A percentile compares a stretch with the other conserved stretches of the same genome.
These are phyloP conservation scores for Melanerpes formicivorus DNA, from an alignment of 2,113 vertebrate genomes.

Conservation along the genomic window DNA sequence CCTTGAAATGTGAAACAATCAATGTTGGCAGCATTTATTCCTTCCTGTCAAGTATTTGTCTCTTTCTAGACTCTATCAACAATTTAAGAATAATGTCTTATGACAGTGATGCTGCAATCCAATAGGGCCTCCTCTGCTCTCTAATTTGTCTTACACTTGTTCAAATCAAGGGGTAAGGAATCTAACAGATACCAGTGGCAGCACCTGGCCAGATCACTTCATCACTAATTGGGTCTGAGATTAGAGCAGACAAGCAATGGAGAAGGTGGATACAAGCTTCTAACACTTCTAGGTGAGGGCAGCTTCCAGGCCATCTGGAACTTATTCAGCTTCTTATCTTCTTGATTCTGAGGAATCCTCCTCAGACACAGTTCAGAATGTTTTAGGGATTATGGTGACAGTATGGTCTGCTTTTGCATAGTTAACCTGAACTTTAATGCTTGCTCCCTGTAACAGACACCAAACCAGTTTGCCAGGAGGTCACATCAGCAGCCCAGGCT, in stretches of 20 bases:
- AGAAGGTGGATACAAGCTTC: background rate
- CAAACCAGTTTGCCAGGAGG: background rate
- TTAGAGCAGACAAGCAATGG: constrained; percentile 32
- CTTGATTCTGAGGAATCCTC: background rate
- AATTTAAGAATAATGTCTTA: constrained; percentile 55
- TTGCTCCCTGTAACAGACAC: background rate
- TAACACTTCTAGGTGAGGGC: background rate
- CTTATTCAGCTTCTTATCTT: background rate
- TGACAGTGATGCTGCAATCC: constrained; percentile 23
- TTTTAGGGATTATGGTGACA: background rate
- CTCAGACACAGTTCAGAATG: background rate
- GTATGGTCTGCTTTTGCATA: background rate
- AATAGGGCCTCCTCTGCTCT: background rate
- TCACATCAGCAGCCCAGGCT: background rate
- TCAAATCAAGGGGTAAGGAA: constrained; percentile 14
- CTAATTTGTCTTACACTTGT: constrained; percentile 57
- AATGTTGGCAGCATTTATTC: constrained; percentile 51
- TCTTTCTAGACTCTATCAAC: constrained; percentile 33
- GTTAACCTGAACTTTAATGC: background rate
- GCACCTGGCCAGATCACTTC: background rate
- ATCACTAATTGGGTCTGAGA: constrained; percentile 40
- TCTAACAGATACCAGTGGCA: background rate
- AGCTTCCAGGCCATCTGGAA: background rate
- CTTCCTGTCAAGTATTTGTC: constrained; percentile 43
- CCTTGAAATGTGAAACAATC: constrained; percentile 63